phyloP scores from a whole-genome alignment of 2,113 vertebrate species.

The Dasypus novemcinctus region DNA sequence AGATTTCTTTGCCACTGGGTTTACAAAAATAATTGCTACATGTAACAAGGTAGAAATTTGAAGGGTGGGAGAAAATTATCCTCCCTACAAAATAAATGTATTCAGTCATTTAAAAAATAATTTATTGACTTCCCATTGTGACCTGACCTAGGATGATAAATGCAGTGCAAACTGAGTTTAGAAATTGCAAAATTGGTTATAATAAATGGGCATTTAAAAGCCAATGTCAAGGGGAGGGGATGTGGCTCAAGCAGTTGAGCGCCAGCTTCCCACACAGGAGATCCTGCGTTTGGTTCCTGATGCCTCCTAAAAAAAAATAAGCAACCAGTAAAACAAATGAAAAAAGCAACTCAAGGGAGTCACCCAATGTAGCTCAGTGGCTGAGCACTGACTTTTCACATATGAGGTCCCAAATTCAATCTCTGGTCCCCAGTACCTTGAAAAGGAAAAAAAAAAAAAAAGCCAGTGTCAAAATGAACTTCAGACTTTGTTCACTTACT shows the following conservation, averaged over 20 bases:
- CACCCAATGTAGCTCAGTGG: too few relatives aligned
- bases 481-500: background rate
- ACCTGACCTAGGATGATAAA: background rate
- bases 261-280: too few relatives aligned
- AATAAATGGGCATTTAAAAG: background rate
- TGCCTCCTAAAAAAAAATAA: too few relatives aligned
- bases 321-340: too few relatives aligned
- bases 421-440: too few relatives aligned
- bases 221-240: background rate
- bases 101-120: background rate
- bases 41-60: background rate
- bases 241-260: too few relatives aligned
- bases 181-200: background rate
- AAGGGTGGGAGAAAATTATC: background rate
- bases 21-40: background rate
- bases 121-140: background rate
- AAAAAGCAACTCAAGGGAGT: too few relatives aligned
- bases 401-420: too few relatives aligned
- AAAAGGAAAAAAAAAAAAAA: background rate
- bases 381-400: too few relatives aligned
- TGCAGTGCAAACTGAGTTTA: background rate
- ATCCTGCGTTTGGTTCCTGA: too few relatives aligned
- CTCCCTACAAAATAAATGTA: background rate
- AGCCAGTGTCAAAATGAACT: background rate
- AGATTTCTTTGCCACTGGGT: background rate